Evolutionary conservation across 2,888 invertebrate species (phyloP).

Genomic region (Diloba caeruleocephala): DNA sequence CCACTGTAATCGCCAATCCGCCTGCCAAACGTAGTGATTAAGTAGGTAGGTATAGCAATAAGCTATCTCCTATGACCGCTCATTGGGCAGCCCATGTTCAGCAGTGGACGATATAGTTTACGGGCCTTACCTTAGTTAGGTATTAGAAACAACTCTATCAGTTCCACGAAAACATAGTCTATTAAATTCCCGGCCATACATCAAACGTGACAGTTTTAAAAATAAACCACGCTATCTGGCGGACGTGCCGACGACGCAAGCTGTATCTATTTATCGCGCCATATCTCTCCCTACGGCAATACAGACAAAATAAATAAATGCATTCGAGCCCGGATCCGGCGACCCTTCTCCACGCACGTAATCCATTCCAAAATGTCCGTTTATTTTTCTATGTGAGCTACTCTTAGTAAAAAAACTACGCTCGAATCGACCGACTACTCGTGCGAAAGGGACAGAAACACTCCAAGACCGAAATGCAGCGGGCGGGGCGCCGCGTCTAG

Average conservation of each 20-base stretch:
- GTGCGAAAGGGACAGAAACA: conserved; percentile 73
- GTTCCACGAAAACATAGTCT: conserved; percentile 28
- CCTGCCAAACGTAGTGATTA: too few relatives aligned
- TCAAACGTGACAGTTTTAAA: conserved; percentile 65
- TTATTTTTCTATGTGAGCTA: conserved; percentile 85
- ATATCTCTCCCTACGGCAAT: conserved; percentile 82
- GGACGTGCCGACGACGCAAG: conserved; percentile 67
- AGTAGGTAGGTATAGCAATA: too few relatives aligned
- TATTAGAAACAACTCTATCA: conserved; percentile 14
- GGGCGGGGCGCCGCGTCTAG: conserved; percentile 78
- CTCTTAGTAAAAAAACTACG: conserved; percentile 79
- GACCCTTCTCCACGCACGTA: conserved; percentile 81
- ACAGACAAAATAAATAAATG: conserved; percentile 83
- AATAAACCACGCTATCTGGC: conserved; percentile 59
- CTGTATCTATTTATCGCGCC: conserved; percentile 84
- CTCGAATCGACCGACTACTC: conserved; percentile 73
- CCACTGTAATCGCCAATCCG: too few relatives aligned
- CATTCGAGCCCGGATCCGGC: conserved; percentile 78
- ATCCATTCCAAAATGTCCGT: conserved; percentile 86
- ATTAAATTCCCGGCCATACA: conserved; percentile 40
- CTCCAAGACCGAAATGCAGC: conserved; percentile 62
- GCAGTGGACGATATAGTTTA: too few relatives aligned
- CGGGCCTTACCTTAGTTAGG: too few relatives aligned
- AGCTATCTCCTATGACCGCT: too few relatives aligned
- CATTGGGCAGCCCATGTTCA: too few relatives aligned